These are phyloP conservation scores for Morphnarchus princeps DNA, from an alignment of 2,113 vertebrate genomes.

Conservation along the genomic window DNA sequence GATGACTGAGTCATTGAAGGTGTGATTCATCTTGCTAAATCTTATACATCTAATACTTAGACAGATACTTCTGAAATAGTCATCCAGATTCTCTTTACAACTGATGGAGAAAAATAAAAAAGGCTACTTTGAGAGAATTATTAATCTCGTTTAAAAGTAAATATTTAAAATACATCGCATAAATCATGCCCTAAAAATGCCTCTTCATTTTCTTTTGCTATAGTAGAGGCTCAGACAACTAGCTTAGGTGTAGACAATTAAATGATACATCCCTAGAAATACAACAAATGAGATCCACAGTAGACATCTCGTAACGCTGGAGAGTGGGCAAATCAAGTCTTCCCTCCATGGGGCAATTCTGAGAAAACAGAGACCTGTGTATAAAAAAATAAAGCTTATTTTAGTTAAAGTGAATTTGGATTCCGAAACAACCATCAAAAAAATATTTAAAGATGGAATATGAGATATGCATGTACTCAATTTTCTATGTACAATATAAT, in stretches of 20 bases:
- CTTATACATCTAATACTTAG: neutral
- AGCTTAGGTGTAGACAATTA: neutral
- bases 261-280: neutral
- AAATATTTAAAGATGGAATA: neutral
- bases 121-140: neutral
- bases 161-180: neutral
- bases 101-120: rapidly evolving
- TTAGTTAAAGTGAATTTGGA: neutral
- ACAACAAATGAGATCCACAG: neutral
- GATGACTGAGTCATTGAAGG: neutral
- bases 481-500: neutral
- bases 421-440: constrained; percentile 11
- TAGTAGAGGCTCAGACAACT: neutral
- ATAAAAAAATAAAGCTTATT: neutral
- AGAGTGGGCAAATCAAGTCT: neutral
- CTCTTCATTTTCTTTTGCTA: neutral
- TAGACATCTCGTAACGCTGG: neutral
- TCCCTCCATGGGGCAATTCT: neutral
- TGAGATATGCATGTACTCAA: neutral
- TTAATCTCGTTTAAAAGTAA: neutral
- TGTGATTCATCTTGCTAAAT: neutral
- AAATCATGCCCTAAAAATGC: neutral
- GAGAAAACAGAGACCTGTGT: neutral
- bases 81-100: neutral
- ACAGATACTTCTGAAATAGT: neutral